phyloP scores from a whole-genome alignment of 2,797 vertebrate species.

The Sus cebifrons region DNA sequence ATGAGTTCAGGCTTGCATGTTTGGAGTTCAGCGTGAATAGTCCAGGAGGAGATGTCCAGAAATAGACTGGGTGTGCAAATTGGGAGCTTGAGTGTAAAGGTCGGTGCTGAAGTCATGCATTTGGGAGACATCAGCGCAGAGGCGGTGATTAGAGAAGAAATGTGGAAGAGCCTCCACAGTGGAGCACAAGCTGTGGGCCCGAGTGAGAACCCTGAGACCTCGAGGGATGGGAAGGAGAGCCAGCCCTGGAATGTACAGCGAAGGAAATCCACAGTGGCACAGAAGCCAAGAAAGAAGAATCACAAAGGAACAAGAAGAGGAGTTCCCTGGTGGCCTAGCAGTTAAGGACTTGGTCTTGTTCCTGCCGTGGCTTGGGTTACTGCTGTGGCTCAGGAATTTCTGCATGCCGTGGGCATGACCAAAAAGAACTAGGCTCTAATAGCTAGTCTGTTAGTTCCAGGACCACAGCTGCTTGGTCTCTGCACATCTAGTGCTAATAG shows the following conservation, averaged over 20 bases:
- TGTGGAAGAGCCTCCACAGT: not conserved
- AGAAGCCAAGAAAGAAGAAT: not conserved
- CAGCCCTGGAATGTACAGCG: not conserved
- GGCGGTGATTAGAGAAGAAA: conserved; percentile 28
- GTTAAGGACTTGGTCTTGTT: too few species aligned
- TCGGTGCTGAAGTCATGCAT: not conserved
- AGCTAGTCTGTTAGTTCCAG: not conserved
- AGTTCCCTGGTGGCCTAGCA: too few species aligned
- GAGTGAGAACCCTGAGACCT: not conserved
- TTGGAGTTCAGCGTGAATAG: conserved; percentile 21
- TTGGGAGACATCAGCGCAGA: conserved; percentile 15
- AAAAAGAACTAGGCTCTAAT: not conserved
- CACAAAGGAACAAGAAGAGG: not conserved
- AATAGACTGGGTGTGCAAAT: not conserved
- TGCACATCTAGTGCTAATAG: not conserved
- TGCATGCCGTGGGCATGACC: too few species aligned
- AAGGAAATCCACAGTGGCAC: not conserved
- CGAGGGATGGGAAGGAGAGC: not conserved
- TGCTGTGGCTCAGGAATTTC: too few species aligned
- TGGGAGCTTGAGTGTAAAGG: not conserved
- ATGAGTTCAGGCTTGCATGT: conserved; percentile 4
- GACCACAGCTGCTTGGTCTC: not conserved
- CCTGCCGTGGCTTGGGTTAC: too few species aligned
- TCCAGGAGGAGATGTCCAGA: conserved; percentile 9
- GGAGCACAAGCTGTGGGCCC: not conserved